These are phyloP conservation scores for Cataglyphis livida DNA, from an alignment of 2,888 invertebrate species.

Conservation along the genomic window DNA sequence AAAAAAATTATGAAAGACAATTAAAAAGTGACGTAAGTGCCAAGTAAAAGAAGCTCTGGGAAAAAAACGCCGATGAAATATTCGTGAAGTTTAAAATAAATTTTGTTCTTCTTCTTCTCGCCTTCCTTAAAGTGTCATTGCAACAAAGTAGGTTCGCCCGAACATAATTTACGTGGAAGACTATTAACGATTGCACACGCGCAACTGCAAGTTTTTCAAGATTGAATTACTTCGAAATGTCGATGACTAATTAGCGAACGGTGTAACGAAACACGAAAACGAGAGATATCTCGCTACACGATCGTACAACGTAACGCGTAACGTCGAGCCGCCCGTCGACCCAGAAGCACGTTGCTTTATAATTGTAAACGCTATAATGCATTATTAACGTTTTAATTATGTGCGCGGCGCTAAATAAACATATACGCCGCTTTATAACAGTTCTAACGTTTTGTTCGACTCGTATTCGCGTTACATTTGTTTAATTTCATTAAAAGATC, in stretches of 20 bases:
- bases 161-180: neutral
- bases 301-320: constrained; percentile 1
- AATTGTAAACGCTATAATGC: constrained; percentile 52
- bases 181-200: constrained; percentile 11
- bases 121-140: neutral
- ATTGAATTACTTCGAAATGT: constrained; percentile 40
- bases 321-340: constrained; percentile 9
- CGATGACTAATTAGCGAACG: constrained; percentile 32
- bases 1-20: neutral
- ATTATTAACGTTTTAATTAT: constrained; percentile 54
- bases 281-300: constrained; percentile 25
- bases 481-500: constrained; percentile 53
- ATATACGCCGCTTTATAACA: constrained; percentile 6
- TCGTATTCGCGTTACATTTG: constrained; percentile 29
- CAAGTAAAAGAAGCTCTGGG: neutral
- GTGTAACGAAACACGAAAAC: constrained; percentile 42
- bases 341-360: constrained; percentile 34
- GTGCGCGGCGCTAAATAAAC: constrained; percentile 40
- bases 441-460: constrained; percentile 42
- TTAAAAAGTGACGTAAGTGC: neutral
- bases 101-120: neutral
- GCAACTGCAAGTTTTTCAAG: constrained; percentile 6
- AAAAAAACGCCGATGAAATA: neutral
- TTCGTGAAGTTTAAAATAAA: neutral
- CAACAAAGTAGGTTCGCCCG: neutral